phyloP scores from a whole-genome alignment of 2,888 invertebrate genomes.

The Lepidocyrtoides sp. region DNA sequence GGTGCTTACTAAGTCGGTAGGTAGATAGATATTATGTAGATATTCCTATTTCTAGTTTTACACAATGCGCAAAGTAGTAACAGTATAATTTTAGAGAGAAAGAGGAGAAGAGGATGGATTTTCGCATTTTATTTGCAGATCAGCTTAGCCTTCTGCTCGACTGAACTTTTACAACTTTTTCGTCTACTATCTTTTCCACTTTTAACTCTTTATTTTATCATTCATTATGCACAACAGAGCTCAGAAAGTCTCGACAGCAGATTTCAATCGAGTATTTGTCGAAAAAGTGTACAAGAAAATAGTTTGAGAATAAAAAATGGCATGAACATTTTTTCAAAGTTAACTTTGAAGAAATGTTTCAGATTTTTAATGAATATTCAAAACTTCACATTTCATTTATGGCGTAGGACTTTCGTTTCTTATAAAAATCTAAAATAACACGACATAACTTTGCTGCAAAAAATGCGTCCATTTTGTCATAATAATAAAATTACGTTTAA shows the following conservation, averaged over 20 bases:
- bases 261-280: conserved; percentile 12
- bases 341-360: background rate
- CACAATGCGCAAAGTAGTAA: background rate
- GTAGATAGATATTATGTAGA: background rate
- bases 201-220: conserved; percentile 38
- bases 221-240: background rate
- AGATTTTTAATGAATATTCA: background rate
- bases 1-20: conserved; percentile 16
- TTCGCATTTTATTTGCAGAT: conserved; percentile 85
- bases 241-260: conserved; percentile 41
- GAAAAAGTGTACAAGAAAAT: background rate
- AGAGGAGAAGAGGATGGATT: conserved; percentile 74
- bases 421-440: too few relatives aligned
- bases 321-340: conserved; percentile 7
- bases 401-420: too few relatives aligned
- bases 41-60: background rate
- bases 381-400: background rate
- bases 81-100: background rate
- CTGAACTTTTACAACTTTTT: conserved; percentile 80
- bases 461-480: too few relatives aligned
- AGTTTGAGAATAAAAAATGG: background rate
- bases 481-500: background rate
- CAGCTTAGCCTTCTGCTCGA: conserved; percentile 84
- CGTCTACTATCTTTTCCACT: background rate
- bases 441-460: too few relatives aligned